These are phyloP conservation scores for Smutsia gigantea DNA, from an alignment of 2,797 vertebrate species.

Conservation along the genomic window DNA sequence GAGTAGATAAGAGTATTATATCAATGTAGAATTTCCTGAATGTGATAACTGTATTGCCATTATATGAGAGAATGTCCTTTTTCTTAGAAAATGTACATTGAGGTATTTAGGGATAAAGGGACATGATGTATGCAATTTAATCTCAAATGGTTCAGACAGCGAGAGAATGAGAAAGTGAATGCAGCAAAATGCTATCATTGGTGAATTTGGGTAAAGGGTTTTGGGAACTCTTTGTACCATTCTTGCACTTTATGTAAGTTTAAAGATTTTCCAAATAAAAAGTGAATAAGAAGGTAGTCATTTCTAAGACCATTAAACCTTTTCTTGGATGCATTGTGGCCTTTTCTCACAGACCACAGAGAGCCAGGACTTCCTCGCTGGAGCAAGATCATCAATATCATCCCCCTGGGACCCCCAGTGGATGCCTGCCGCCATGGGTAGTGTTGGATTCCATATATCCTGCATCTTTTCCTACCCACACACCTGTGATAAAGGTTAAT, in stretches of 20 bases:
- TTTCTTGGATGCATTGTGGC: neutral
- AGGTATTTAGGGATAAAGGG: neutral
- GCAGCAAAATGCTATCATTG: neutral
- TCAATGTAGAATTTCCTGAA: neutral
- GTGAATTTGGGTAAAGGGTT: neutral
- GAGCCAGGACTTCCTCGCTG: accelerated
- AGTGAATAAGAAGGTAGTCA: neutral
- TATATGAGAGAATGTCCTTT: neutral
- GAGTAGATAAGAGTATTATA: neutral
- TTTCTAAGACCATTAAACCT: neutral
- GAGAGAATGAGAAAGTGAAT: neutral
- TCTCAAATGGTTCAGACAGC: neutral
- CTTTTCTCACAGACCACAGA: neutral
- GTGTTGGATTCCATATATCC: too few species aligned
- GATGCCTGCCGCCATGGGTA: too few species aligned
- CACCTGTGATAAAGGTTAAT: too few species aligned
- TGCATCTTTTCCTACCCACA: too few species aligned
- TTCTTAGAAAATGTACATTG: neutral
- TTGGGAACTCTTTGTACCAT: neutral
- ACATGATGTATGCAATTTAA: too few species aligned
- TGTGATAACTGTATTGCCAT: neutral
- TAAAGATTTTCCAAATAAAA: neutral
- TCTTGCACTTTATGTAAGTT: neutral
- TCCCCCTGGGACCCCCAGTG: too few species aligned
- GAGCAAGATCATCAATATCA: too few species aligned